Conservation (phyloP, 2,888 invertebrate genomes). For the Strigamia maritima region DNA sequence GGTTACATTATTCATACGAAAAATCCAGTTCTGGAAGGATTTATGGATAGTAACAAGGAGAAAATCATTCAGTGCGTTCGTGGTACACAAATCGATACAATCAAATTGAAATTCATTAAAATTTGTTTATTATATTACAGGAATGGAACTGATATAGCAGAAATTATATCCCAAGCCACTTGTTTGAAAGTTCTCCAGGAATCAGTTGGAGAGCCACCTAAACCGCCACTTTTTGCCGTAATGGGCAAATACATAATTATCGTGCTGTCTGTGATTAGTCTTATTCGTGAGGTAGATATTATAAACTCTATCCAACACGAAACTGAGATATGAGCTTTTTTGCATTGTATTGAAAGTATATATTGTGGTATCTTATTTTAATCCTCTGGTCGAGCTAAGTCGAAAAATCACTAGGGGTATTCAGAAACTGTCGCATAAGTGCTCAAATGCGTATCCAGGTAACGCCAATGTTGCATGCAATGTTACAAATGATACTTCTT, state of each 20-base stretch:
- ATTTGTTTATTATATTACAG: background rate
- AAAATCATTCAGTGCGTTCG: background rate
- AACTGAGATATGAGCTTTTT: no score
- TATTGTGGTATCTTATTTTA: no score
- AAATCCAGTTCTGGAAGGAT: constrained; percentile 45
- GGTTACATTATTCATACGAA: constrained; percentile 51
- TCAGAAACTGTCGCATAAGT: no score
- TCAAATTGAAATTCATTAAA: background rate
- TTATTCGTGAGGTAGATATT: constrained; percentile 52
- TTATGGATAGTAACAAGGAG: background rate
- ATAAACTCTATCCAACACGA: no score
- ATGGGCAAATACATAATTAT: constrained; percentile 48
- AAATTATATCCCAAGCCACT: background rate
- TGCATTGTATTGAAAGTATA: no score
- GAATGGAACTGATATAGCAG: constrained; percentile 7
- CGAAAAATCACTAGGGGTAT: no score
- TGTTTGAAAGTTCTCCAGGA: background rate
- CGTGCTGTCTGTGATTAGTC: constrained; percentile 51
- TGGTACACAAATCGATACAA: no score
- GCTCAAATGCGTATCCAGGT: no score
- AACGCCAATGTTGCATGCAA: no score
- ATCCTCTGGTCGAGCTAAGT: no score
- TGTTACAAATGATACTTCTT: no score
- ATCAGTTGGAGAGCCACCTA: background rate
- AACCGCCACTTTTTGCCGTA: constrained; percentile 13